Conservation (phyloP, 53 echinoderm and acorn worm genomes). For the Echinometra lucunter region DNA sequence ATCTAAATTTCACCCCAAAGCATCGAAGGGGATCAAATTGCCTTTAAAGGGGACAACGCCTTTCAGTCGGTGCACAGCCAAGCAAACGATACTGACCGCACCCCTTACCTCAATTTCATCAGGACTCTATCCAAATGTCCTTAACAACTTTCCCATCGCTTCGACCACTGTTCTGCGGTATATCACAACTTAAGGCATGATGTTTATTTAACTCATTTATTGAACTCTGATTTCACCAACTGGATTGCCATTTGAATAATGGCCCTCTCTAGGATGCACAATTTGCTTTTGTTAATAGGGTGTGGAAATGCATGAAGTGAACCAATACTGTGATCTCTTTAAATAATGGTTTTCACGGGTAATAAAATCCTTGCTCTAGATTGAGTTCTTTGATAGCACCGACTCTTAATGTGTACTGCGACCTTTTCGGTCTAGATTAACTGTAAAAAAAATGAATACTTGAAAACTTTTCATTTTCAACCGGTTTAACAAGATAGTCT, state of each 20-base stretch:
- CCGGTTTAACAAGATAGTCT: background rate
- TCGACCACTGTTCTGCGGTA: constrained; percentile 6
- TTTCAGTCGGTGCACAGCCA: background rate
- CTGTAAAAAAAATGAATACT: too few relatives aligned
- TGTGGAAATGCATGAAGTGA: constrained; percentile 3
- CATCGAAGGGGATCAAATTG: constrained; percentile 54
- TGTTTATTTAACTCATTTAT: constrained; percentile 56
- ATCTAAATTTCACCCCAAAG: constrained; percentile 61
- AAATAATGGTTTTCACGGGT: constrained; percentile 26
- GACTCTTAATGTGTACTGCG: background rate
- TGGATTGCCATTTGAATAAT: constrained; percentile 26
- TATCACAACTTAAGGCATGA: background rate
- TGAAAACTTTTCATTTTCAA: too few relatives aligned
- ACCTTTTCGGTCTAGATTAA: background rate
- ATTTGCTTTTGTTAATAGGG: background rate
- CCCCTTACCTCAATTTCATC: background rate
- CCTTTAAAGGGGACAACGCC: constrained; percentile 37
- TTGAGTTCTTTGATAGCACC: background rate
- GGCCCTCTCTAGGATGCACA: background rate
- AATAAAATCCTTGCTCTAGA: background rate
- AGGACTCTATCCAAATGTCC: background rate
- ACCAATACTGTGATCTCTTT: background rate
- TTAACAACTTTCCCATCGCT: background rate
- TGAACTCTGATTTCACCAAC: constrained; percentile 13
- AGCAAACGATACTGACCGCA: constrained; percentile 3